Percentiles rank a stretch among this genome's conserved stretches.
Evolutionary conservation across 2,113 vertebrate species (phyloP).

Genomic region (Anarhynchus alexandrinus): DNA sequence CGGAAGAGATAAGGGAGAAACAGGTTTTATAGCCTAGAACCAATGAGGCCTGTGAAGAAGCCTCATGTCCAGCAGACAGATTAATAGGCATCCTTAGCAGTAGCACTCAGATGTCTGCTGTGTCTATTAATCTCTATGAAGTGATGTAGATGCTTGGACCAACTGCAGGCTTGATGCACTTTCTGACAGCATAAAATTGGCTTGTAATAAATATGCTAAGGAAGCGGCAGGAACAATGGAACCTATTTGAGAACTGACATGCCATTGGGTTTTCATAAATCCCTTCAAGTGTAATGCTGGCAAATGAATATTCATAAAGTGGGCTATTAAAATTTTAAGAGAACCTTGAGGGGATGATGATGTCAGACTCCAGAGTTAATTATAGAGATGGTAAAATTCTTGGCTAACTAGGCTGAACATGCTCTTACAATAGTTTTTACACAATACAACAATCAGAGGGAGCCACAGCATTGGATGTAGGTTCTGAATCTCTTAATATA

Average conservation of each 20-base stretch:
- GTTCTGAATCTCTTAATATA: neutral
- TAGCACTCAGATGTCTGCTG: neutral
- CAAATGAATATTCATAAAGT: constrained; percentile 49
- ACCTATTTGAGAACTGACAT: neutral
- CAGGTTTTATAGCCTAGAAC: neutral
- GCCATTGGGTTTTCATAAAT: constrained; percentile 21
- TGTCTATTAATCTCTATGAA: neutral
- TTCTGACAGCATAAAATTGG: neutral
- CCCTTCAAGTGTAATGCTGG: constrained; percentile 7
- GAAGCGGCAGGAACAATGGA: neutral
- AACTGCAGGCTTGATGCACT: neutral
- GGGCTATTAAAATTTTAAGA: constrained; percentile 43
- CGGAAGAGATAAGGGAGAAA: neutral
- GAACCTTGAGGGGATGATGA: constrained; percentile 24
- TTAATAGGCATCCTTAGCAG: neutral
- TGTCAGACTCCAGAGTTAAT: constrained; percentile 41
- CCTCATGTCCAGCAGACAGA: rapidly evolving
- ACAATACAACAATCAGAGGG: neutral
- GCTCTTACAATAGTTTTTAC: neutral
- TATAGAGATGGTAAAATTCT: neutral
- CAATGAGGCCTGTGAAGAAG: neutral
- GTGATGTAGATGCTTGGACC: neutral
- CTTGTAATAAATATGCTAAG: neutral
- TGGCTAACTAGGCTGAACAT: neutral
- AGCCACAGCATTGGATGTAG: neutral